These are phyloP conservation scores for Scytalopus superciliaris DNA, from an alignment of 2,113 vertebrate genomes.

Conservation along the genomic window DNA sequence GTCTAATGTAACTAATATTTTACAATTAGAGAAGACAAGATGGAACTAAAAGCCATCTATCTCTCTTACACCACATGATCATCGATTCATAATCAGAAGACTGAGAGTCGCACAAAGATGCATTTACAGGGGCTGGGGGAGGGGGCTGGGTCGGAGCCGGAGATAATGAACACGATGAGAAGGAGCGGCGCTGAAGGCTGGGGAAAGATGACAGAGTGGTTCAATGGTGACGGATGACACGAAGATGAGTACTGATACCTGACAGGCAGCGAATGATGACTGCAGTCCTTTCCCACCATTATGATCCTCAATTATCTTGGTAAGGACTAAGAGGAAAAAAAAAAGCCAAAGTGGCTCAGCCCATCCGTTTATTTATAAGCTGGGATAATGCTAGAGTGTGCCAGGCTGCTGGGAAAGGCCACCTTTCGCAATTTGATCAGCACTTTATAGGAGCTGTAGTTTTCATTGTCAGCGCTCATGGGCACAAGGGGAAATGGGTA, in stretches of 20 bases:
- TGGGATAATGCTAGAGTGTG: conserved; percentile 35
- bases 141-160: conserved; percentile 76
- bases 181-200: conserved; percentile 81
- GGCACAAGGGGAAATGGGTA: conserved; percentile 65
- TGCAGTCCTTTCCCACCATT: conserved; percentile 84
- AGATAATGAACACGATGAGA: conserved; percentile 97
- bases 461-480: conserved; percentile 69
- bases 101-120: conserved; percentile 87
- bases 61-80: conserved; percentile 99
- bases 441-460: conserved; percentile 60
- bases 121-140: conserved; percentile 78
- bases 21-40: conserved; percentile 99
- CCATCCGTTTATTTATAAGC: conserved; percentile 70
- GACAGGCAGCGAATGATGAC: conserved; percentile 91
- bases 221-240: conserved; percentile 94
- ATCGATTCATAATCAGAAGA: conserved; percentile 99
- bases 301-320: conserved; percentile 91
- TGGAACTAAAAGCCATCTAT: conserved; percentile 98
- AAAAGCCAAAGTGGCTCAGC: conserved; percentile 63
- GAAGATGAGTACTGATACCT: conserved; percentile 88
- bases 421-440: conserved; percentile 50
- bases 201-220: conserved; percentile 85
- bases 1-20: conserved; percentile 99
- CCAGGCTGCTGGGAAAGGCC: conserved; percentile 63
- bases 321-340: conserved; percentile 72